Evolutionary conservation across 2,113 vertebrate species (phyloP), one percentile per base, ranked within the genome.

Genomic region (Pantherophis guttatus): DNA sequence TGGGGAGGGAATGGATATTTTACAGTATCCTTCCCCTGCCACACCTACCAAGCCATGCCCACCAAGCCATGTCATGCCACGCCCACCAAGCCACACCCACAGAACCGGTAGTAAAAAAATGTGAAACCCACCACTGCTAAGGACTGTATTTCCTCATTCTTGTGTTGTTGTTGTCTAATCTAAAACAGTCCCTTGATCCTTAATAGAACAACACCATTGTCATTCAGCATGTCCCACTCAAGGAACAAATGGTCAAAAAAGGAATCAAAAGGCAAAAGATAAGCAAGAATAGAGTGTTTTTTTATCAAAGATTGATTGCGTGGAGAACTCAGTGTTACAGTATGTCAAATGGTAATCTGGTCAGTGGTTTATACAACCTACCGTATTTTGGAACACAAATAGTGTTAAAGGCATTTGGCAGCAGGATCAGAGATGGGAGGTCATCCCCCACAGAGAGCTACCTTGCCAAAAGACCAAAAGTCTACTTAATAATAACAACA

Each of bases 401-500:
- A 10, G 53, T n/a, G 39, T 50, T 59, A 48, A 50, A 44, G 8
- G 24, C 33, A 33, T 54, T 65, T 53, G 50, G 19, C n/a, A 39
- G 48, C 19, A 92, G 24, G 12, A 70, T 26, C 29, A 94, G 70
- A 91, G 81, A 39, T 94, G 29, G 91, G 81, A 44, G 29, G 92
- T 95, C 94, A 94, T 85, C 93, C 29, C 95, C 91, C 59, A 90
- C 3, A 39, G 81, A 91, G 91, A 92, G 0, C 91, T 94, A 65
- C 44, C 90, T 33, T 94, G 62, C 86, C 65, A 52, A 44, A 58
- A 91, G 70, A 13, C 75, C 95, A 95, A 95, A 65, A 96, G 92
- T 89, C 55, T 93, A 94, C 29, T 17, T 95, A 96, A 96, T 89
- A 94, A 93, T 95, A 94, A 94, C 91, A 96, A 94, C 91, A 96